phyloP scores from a whole-genome alignment of 2,888 invertebrate genomes.

The Leptarthrus brevirostris region DNA sequence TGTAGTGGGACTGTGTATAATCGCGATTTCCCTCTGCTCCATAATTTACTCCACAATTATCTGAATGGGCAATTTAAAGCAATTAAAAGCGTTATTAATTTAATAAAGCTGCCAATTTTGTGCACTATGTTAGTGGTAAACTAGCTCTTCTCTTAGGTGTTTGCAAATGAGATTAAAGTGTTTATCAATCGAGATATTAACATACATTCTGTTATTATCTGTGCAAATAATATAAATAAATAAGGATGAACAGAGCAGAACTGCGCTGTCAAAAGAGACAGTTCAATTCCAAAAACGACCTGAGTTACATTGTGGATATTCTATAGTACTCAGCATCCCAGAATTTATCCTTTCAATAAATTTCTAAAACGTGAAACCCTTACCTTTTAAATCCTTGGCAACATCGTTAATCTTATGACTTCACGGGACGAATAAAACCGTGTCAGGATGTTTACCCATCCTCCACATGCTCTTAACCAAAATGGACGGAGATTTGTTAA shows the following conservation, averaged over 20 bases:
- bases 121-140: background rate
- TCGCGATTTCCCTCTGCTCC: slow-evolving; percentile 4
- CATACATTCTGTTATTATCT: too few relatives aligned
- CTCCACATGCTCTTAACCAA: too few relatives aligned
- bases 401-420: slow-evolving; percentile 36
- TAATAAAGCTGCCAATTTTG: background rate
- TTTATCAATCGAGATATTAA: slow-evolving; percentile 12
- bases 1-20: slow-evolving; percentile 4
- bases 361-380: slow-evolving; percentile 27
- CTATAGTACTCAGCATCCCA: too few relatives aligned
- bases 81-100: slow-evolving; percentile 30
- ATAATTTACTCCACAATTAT: slow-evolving; percentile 20
- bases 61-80: background rate
- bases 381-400: slow-evolving; percentile 7
- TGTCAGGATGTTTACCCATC: slow-evolving; percentile 25
- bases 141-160: background rate
- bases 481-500: too few relatives aligned
- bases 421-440: background rate
- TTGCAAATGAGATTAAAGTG: background rate
- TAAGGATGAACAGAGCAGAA: too few relatives aligned
- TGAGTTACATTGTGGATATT: too few relatives aligned
- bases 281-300: too few relatives aligned
- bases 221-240: too few relatives aligned
- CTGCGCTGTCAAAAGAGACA: too few relatives aligned
- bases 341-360: too few relatives aligned